Evolutionary conservation across 2,888 invertebrate species (phyloP).

Genomic region (Acronicta psi): DNA sequence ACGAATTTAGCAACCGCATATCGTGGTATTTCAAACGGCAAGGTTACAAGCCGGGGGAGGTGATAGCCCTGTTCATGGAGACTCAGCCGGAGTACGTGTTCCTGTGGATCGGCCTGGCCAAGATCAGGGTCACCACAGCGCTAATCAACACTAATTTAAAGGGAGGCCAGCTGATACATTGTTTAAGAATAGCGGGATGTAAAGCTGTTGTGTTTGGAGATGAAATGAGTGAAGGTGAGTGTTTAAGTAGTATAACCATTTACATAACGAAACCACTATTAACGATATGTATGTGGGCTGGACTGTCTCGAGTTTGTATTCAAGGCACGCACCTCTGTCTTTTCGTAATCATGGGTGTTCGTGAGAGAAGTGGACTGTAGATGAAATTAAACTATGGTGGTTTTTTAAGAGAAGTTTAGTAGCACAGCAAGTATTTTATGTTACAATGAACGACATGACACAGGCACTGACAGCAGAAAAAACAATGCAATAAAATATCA

Average conservation of each 20-base stretch:
- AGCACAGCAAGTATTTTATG: too few species aligned
- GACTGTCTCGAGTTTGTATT: too few species aligned
- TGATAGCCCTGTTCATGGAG: slow-evolving; percentile 96
- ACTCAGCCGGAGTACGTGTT: slow-evolving; percentile 96
- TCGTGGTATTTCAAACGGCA: slow-evolving; percentile 88
- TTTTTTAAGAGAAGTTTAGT: too few species aligned
- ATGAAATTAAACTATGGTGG: too few species aligned
- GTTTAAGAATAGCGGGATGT: slow-evolving; percentile 93
- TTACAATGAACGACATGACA: too few species aligned
- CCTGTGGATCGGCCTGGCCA: slow-evolving; percentile 97
- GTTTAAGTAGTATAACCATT: background rate
- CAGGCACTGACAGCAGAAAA: too few species aligned
- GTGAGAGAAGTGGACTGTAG: too few species aligned
- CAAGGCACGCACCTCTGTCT: too few species aligned
- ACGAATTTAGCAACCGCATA: slow-evolving; percentile 89
- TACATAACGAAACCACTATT: too few species aligned
- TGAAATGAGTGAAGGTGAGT: slow-evolving; percentile 86
- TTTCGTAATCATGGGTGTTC: too few species aligned
- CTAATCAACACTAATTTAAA: slow-evolving; percentile 96
- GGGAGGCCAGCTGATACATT: slow-evolving; percentile 94
- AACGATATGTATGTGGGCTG: too few species aligned
- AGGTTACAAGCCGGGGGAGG: slow-evolving; percentile 92
- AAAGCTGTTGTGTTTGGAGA: slow-evolving; percentile 94
- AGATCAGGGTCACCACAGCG: slow-evolving; percentile 94
- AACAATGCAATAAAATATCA: too few species aligned